These are phyloP conservation scores for Tigriopus japonicus DNA, from an alignment of 1,140 invertebrate genomes.

Conservation along the genomic window DNA sequence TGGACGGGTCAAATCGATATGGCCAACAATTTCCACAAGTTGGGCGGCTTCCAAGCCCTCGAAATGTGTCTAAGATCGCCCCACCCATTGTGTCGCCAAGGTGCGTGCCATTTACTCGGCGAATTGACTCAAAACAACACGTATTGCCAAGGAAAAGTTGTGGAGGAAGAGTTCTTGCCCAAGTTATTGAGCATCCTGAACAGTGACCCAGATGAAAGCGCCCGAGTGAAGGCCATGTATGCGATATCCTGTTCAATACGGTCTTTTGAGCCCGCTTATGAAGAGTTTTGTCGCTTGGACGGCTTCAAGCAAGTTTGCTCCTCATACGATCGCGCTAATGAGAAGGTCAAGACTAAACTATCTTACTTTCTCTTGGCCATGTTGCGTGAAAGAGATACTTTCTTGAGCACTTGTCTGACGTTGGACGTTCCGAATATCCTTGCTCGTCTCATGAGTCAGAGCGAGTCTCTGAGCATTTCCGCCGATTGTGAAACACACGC, in stretches of 20 bases:
- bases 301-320: background rate
- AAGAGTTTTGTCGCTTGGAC: background rate
- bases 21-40: conserved; percentile 14
- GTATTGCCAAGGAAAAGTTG: conserved; percentile 8
- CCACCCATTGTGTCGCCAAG: background rate
- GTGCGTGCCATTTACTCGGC: background rate
- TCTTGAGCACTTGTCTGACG: too few relatives aligned
- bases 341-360: too few relatives aligned
- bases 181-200: background rate
- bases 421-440: too few relatives aligned
- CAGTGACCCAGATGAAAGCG: background rate
- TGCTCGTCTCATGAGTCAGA: too few relatives aligned
- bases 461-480: too few relatives aligned
- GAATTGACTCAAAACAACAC: conserved; percentile 12
- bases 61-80: background rate
- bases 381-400: too few relatives aligned
- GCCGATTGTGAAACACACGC: too few relatives aligned
- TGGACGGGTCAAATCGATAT: conserved; percentile 14
- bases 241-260: conserved; percentile 8
- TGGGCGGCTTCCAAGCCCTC: conserved; percentile 12
- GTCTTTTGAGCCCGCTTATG: background rate
- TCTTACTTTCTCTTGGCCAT: too few relatives aligned
- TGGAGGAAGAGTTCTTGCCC: conserved; percentile 5
- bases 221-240: conserved; percentile 11
- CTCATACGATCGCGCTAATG: too few relatives aligned